Evolutionary conservation across 2,113 vertebrate genomes (phyloP).

Genomic region (Equus przewalskii): DNA sequence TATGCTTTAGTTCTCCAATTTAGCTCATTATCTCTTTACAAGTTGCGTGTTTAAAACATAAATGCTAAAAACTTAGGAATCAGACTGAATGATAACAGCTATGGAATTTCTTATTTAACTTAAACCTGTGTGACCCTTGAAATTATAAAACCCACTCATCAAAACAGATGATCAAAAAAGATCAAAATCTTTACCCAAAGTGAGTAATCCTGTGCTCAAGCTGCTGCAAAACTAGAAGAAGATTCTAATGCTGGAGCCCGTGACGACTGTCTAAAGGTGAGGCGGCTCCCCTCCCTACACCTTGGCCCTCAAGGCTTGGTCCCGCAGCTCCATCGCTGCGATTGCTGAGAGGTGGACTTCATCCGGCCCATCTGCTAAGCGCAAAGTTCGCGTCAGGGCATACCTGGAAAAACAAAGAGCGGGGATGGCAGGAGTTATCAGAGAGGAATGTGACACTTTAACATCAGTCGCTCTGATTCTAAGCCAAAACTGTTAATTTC

Average conservation of each 20-base stretch:
- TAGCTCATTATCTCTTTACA: background rate
- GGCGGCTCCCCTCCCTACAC: constrained; percentile 81
- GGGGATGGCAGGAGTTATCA: background rate
- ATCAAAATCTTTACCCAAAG: background rate
- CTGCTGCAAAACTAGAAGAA: background rate
- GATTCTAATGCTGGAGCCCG: accelerated
- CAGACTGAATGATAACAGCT: background rate
- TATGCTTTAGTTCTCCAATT: background rate
- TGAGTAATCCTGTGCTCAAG: background rate
- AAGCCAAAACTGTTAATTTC: background rate
- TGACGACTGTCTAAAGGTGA: accelerated
- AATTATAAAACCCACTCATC: background rate
- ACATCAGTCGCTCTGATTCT: background rate
- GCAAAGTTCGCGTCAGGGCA: constrained; percentile 87
- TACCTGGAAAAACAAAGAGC: constrained; percentile 88
- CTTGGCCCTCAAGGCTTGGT: constrained; percentile 90
- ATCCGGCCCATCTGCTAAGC: constrained; percentile 95
- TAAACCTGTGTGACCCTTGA: background rate
- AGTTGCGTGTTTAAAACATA: background rate
- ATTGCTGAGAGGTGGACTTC: constrained; percentile 96
- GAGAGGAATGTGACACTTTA: background rate
- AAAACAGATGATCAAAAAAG: background rate
- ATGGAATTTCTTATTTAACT: background rate
- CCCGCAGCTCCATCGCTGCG: constrained; percentile 91
- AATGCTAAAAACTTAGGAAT: background rate